Base-by-base conservation (phyloP, 2,797 vertebrate genomes). In the Margarornis squamiger region DNA sequence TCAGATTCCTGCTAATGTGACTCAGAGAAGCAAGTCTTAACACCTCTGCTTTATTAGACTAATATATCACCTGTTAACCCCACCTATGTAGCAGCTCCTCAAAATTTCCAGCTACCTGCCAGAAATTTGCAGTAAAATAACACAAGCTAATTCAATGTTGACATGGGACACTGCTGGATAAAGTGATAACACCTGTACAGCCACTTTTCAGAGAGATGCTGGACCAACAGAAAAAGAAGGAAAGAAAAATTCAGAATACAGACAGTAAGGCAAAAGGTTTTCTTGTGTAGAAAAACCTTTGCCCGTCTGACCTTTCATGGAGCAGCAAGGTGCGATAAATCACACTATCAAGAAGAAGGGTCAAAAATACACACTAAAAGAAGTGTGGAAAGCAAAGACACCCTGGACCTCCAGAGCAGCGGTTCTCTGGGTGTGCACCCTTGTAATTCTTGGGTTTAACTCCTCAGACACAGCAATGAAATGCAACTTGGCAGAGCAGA, bases 1-100 rank as follows among this genome's bases (percentile, higher is more conserved):
- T 84, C 29, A 22, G 66, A 75, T 71, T 92, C 85, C 86, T 55
- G 14, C 23, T 38, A 72, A 70, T 0, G 45, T 67, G 78, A 94
- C 87, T 74, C 90, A 78, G 84, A 94, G 74, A 74, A 84, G 57
- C 68, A 88, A 93, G 94, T 93, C 86, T 79, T 83, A 72, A 93
- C 92, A 90, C 20, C 57, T 91, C 88, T 34, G 61, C 71, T 39
- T 84, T 63, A 59, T 14, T 0, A 46, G 46, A 67, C 65, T 34
- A 34, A 41, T 16, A 7, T 34, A 87, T 88, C 55, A 82, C 77
- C 92, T 93, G 65, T 81, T 84, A 88, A 92, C 94, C 63, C 70
- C 86, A 90, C 36, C 67, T 92, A 73, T 4, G 4, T 1, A 67
- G 52, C 48, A 93, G 73, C 58, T 72, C 30, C 81, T 88, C 17